A percentile compares a stretch with the other conserved stretches of the same genome.
Evolutionary conservation across 2,888 invertebrate genomes (phyloP).

Genomic region (Andrena hattorfiana): DNA sequence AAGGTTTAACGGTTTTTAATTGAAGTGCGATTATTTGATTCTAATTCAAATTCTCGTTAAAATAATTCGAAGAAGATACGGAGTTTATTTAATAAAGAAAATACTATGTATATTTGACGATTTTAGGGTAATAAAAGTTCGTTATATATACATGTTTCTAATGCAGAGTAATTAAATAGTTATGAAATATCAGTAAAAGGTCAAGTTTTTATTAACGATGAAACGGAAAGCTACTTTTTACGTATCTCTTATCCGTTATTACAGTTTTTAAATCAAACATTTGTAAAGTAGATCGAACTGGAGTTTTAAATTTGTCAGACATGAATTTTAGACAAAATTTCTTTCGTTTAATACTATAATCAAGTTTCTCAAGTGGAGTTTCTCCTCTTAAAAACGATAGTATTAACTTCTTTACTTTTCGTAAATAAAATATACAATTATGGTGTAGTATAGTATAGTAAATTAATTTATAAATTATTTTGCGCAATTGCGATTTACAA

Average conservation of each 20-base stretch:
- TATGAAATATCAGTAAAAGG: not conserved
- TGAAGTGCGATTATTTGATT: not conserved
- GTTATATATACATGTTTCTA: not conserved
- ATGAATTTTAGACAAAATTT: not conserved
- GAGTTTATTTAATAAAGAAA: not conserved
- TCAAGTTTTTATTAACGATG: conserved; percentile 6
- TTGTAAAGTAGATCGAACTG: not conserved
- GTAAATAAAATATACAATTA: not conserved
- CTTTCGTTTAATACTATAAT: not conserved
- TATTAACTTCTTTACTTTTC: not conserved
- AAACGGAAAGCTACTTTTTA: not conserved
- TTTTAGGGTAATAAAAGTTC: not conserved
- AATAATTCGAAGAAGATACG: not conserved
- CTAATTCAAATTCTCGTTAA: not conserved
- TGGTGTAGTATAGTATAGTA: not conserved
- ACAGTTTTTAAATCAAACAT: not conserved
- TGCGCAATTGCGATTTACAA: not conserved
- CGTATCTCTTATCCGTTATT: not conserved
- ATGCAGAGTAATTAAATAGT: not conserved
- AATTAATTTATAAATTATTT: not conserved
- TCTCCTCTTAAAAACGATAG: too few species aligned
- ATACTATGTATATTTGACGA: not conserved
- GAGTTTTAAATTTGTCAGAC: not conserved
- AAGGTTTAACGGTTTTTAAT: not conserved
- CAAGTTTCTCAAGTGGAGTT: not conserved